These are phyloP conservation scores for Loxodonta africana DNA, from an alignment of 2,113 vertebrate species.

Conservation along the genomic window DNA sequence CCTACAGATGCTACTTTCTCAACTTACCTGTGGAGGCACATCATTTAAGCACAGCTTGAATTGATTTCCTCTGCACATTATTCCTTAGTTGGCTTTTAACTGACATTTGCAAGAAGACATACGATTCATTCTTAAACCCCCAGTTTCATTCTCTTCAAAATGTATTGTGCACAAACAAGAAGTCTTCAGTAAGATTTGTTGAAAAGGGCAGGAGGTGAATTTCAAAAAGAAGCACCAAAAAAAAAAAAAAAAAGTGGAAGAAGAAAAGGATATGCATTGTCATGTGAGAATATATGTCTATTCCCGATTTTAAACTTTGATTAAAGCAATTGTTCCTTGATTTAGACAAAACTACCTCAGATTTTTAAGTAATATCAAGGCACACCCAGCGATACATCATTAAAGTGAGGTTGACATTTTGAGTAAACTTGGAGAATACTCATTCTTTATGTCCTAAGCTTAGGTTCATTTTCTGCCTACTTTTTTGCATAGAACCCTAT, in stretches of 20 bases:
- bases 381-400: neutral
- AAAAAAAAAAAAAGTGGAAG: neutral
- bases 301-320: neutral
- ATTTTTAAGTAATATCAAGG: constrained; percentile 45
- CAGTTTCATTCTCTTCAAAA: neutral
- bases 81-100: constrained; percentile 13
- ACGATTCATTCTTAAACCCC: neutral
- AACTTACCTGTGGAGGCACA: neutral
- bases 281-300: neutral
- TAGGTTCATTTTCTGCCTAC: neutral
- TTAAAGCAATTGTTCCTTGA: neutral
- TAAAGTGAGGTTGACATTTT: neutral
- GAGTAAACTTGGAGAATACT: neutral
- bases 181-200: neutral
- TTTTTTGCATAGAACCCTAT: neutral
- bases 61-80: neutral
- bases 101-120: constrained; percentile 12
- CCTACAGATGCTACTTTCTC: neutral
- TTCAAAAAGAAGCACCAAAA: neutral
- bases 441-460: neutral
- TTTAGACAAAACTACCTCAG: neutral
- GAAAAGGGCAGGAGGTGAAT: neutral
- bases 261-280: constrained; percentile 3
- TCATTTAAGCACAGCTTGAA: neutral
- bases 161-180: constrained; percentile 21